phyloP scores from a whole-genome alignment of 2,888 invertebrate species.

The Flabesymbios commensalis region DNA sequence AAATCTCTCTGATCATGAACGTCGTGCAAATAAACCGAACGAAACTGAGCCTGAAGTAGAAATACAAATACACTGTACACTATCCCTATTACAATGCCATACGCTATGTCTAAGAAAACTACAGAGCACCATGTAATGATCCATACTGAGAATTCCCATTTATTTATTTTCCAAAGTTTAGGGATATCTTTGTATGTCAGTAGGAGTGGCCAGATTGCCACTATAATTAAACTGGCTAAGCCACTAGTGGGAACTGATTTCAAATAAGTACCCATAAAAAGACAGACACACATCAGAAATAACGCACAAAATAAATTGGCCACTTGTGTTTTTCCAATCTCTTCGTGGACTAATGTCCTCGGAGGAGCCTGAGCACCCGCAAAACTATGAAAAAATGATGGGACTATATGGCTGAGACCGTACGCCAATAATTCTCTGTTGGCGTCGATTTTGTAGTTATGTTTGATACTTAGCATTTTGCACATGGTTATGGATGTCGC shows the following conservation, averaged over 20 bases:
- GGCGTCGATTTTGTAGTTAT: constrained; percentile 37
- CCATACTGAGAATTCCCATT: constrained; percentile 72
- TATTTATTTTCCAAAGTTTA: constrained; percentile 76
- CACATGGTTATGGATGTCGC: constrained; percentile 37
- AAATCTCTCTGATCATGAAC: constrained; percentile 20
- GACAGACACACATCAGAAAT: constrained; percentile 50
- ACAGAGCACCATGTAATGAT: constrained; percentile 46
- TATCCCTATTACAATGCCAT: constrained; percentile 55
- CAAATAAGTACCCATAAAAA: constrained; percentile 54
- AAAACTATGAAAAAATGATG: constrained; percentile 61
- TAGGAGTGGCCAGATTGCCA: constrained; percentile 61
- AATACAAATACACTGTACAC: constrained; percentile 48
- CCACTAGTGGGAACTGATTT: constrained; percentile 53
- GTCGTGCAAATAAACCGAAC: constrained; percentile 46
- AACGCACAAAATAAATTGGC: constrained; percentile 46
- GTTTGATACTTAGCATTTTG: constrained; percentile 36
- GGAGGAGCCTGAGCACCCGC: constrained; percentile 61
- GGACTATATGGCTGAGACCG: constrained; percentile 57
- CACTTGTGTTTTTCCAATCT: constrained; percentile 44
- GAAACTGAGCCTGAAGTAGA: constrained; percentile 51
- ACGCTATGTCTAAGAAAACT: constrained; percentile 53
- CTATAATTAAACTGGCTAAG: constrained; percentile 62
- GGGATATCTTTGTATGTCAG: constrained; percentile 72
- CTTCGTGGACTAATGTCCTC: constrained; percentile 51
- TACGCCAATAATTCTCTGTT: constrained; percentile 59